Evolutionary conservation across 1,140 invertebrate genomes (phyloP), one percentile per base, ranked within the genome.

Genomic region (Sinella curviseta): DNA sequence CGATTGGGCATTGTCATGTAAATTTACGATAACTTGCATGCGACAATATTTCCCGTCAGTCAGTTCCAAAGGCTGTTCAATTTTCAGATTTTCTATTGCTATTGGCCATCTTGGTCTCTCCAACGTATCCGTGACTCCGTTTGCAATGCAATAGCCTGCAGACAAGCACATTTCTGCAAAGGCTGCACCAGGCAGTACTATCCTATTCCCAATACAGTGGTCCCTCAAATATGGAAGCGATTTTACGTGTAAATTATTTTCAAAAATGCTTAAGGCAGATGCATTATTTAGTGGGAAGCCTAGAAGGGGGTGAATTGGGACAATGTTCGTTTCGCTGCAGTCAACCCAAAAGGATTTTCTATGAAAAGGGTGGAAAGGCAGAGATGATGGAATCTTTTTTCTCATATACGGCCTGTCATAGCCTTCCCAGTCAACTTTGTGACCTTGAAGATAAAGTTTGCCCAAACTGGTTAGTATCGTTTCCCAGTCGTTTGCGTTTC

Each of bases 351-450:
- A 79, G 17, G 67, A 57, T 55, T 79, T 36, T n/a, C 78, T 16
- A 16, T 82, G 78, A 57, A 79, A 82, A 16, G 74, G 78, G 35
- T 82, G 78, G 0, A 34, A 57, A 17, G 81, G 81, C 12, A 82
- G 31, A 33, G 24, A 48, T 24, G 31, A 1, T 12, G 14, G 3
- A 8, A 75, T 75, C 24, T 60, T 60, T 48, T 28, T 55, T 26
- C 74, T 3, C 14, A 8, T 16, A 26, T n/a, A 39, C 14, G n/a
- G 28, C 17, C 28, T 14, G 26, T 75, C 35, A 48, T 39, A 75
- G 4, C 14, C 28, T 48, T 48, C 17, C 74, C 74, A 75, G n/a
- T 75, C 24, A 28, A 75, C 39, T 36, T 36, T 16, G 16, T 8
- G n/a, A 20, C 74, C 74, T 4, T 8, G 8, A 8, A 54, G 34